These are phyloP conservation scores for Smutsia gigantea DNA, from an alignment of 2,797 vertebrate species.

Conservation along the genomic window DNA sequence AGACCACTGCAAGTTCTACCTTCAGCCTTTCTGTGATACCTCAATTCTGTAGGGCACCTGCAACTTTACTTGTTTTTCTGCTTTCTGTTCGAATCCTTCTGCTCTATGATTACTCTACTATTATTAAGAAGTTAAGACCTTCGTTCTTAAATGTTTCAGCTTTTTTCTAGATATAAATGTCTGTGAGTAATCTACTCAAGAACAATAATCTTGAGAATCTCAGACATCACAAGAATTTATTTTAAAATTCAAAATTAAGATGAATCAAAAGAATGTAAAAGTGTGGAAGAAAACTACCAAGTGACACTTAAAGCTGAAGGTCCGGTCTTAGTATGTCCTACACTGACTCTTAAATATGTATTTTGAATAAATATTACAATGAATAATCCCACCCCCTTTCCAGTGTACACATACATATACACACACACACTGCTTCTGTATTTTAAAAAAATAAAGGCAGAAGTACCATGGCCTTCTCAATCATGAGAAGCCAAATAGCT, in stretches of 20 bases:
- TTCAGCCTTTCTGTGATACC: background rate
- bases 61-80: background rate
- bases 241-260: constrained; percentile 58
- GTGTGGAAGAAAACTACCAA: background rate
- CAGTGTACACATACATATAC: background rate
- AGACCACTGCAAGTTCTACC: background rate
- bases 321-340: background rate
- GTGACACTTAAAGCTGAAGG: constrained; percentile 19
- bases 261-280: constrained; percentile 51
- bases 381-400: background rate
- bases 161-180: background rate
- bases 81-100: background rate
- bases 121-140: background rate
- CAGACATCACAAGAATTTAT: constrained; percentile 38
- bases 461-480: background rate
- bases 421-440: background rate
- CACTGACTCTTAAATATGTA: constrained; percentile 13
- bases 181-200: constrained; percentile 38
- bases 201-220: constrained; percentile 9
- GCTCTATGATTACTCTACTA: background rate
- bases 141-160: background rate
- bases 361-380: constrained; percentile 10
- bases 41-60: background rate
- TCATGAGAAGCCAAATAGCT: background rate
- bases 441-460: background rate